Conservation (phyloP, 2,797 vertebrate species). For the Malacoraja senta region DNA sequence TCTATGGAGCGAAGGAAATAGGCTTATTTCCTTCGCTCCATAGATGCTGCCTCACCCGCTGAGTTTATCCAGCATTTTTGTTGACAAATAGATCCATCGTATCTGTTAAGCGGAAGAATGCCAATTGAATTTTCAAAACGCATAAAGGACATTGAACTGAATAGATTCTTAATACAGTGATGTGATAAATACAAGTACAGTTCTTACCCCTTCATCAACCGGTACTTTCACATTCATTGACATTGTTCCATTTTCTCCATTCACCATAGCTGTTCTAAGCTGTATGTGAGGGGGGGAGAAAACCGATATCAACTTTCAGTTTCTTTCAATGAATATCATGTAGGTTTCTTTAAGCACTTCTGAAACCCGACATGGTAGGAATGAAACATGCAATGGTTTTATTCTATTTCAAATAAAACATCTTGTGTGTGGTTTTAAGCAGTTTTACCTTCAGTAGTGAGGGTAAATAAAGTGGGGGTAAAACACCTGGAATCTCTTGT, state of each 20-base stretch:
- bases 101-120: neutral
- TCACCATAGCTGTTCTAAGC: constrained; percentile 94
- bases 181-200: neutral
- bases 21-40: no score
- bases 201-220: constrained; percentile 86
- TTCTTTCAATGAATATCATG: neutral
- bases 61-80: no score
- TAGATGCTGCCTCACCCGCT: no score
- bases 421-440: neutral
- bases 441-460: neutral
- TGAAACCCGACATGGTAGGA: neutral
- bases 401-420: neutral
- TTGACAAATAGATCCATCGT: neutral
- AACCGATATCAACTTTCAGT: neutral
- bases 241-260: constrained; percentile 76
- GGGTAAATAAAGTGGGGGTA: neutral
- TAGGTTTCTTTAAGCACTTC: neutral
- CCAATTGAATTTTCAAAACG: neutral
- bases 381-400: neutral
- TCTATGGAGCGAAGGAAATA: no score
- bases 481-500: neutral
- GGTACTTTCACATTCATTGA: constrained; percentile 79
- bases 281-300: constrained; percentile 50
- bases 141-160: neutral
- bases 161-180: neutral